Percentiles rank a stretch among this genome's conserved stretches.
These are phyloP conservation scores for Hypanus sabinus DNA, from an alignment of 2,113 vertebrate genomes.

Conservation along the genomic window DNA sequence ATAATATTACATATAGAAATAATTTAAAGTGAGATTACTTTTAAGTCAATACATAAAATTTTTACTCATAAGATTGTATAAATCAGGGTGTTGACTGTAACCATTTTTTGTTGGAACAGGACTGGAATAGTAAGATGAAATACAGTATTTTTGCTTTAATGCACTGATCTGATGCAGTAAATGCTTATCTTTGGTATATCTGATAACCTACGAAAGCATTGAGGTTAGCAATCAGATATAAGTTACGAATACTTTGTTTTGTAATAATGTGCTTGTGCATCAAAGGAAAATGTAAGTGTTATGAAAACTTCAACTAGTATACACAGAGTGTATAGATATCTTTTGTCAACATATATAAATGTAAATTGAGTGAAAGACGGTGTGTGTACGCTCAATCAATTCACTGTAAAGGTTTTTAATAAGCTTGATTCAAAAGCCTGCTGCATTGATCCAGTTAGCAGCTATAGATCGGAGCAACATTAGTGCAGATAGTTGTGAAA, in stretches of 20 bases:
- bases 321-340: neutral
- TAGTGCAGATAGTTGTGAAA: neutral
- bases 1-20: neutral
- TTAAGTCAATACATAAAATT: neutral
- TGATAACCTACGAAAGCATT: neutral
- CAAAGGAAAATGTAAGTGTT: neutral
- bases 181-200: neutral
- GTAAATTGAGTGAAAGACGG: neutral
- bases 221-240: neutral
- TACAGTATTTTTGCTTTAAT: neutral
- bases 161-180: neutral
- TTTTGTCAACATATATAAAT: neutral
- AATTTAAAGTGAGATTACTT: neutral
- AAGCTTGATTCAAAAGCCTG: neutral
- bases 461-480: neutral
- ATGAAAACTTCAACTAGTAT: neutral
- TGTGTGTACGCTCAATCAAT: neutral
- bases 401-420: neutral
- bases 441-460: neutral
- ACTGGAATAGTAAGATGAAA: neutral
- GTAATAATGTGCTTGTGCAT: neutral
- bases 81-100: neutral
- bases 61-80: neutral
- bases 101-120: neutral
- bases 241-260: neutral